Percentiles rank a stretch among this genome's conserved stretches.
Evolutionary conservation across 2,113 vertebrate species (phyloP).

Genomic region (Equus przewalskii): DNA sequence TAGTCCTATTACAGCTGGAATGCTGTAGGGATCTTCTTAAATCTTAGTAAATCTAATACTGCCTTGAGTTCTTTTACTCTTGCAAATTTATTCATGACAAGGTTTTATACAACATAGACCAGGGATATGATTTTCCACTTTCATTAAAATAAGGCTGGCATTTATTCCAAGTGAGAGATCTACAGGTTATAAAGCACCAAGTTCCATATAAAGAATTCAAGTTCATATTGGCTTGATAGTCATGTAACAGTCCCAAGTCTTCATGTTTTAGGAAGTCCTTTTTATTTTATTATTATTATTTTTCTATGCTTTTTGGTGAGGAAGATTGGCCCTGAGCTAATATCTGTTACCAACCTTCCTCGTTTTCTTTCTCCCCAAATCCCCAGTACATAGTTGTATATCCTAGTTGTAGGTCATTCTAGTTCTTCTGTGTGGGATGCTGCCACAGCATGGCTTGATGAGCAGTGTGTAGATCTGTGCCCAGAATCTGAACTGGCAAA

Average conservation of each 20-base stretch:
- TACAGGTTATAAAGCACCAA: background rate
- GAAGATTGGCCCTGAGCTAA: no score
- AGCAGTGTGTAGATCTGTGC: no score
- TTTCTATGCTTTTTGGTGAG: no score
- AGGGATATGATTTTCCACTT: background rate
- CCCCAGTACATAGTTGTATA: no score
- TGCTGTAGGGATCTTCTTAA: background rate
- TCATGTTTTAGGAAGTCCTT: background rate
- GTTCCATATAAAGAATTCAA: background rate
- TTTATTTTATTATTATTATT: no score
- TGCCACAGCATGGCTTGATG: no score
- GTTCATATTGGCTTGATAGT: background rate
- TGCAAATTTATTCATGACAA: background rate
- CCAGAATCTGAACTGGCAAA: no score
- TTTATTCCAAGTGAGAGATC: background rate
- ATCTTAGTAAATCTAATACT: background rate
- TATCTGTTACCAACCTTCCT: no score
- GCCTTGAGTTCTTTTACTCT: background rate
- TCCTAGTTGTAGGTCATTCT: no score
- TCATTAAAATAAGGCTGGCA: background rate
- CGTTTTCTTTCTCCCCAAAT: no score
- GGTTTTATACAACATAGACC: background rate
- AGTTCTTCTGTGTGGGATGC: no score
- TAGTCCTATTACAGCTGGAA: background rate
- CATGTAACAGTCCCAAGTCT: background rate